phyloP scores from a whole-genome alignment of 2,113 vertebrate species.

The Rousettus leschenaultii region DNA sequence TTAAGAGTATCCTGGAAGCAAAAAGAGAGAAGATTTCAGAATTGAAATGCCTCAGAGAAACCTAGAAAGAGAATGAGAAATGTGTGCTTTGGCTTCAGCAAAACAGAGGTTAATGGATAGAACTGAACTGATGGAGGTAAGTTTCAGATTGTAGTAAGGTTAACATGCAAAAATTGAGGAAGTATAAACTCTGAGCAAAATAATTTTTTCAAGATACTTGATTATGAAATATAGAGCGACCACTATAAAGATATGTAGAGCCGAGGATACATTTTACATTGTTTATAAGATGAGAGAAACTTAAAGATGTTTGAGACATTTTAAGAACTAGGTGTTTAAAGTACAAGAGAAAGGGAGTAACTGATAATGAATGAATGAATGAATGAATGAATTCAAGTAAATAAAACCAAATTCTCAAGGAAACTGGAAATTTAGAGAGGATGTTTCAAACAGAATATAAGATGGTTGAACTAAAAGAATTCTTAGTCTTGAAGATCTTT shows the following conservation, averaged over 20 bases:
- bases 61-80: background rate
- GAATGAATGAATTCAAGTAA: background rate
- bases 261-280: background rate
- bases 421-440: background rate
- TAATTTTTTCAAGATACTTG: background rate
- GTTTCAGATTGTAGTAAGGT: background rate
- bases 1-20: background rate
- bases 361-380: too few species aligned
- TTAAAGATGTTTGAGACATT: background rate
- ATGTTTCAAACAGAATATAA: background rate
- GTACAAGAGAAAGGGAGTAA: background rate
- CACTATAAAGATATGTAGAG: background rate
- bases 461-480: background rate
- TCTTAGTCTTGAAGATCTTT: background rate
- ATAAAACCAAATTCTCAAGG: background rate
- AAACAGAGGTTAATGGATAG: background rate
- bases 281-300: background rate
- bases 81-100: background rate
- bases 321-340: background rate
- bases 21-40: background rate
- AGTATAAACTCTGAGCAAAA: background rate
- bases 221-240: background rate
- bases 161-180: background rate
- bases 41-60: background rate
- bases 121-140: background rate